phyloP scores from a whole-genome alignment of 1,140 invertebrate genomes.

The Nymphalis io region DNA sequence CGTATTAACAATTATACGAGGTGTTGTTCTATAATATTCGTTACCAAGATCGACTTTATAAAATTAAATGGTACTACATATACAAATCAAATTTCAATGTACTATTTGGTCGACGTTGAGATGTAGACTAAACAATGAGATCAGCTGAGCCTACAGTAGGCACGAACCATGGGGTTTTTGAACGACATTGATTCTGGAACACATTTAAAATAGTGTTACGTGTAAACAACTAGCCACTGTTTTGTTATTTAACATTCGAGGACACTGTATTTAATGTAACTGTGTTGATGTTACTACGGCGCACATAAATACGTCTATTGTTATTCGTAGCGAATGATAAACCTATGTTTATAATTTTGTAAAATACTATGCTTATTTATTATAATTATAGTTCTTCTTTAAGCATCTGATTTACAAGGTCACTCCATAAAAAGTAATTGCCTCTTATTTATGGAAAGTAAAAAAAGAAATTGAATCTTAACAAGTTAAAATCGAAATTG shows the following conservation, averaged over 20 bases:
- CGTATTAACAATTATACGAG: too few relatives aligned
- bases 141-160: conserved; percentile 62
- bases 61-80: not conserved
- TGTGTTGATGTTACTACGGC: conserved; percentile 3
- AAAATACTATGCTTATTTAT: too few relatives aligned
- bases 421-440: not conserved
- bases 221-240: conserved; percentile 33
- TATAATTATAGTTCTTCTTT: too few relatives aligned
- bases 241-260: conserved; percentile 19
- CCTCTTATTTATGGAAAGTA: not conserved
- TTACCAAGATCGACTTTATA: not conserved
- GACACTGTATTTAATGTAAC: conserved; percentile 19
- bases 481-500: not conserved
- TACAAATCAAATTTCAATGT: conserved; percentile 45
- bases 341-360: not conserved
- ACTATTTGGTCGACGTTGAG: conserved; percentile 54
- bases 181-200: conserved; percentile 55
- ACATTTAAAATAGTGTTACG: conserved; percentile 39
- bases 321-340: not conserved
- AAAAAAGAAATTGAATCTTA: not conserved
- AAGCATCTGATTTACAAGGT: too few relatives aligned
- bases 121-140: conserved; percentile 79
- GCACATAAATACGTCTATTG: not conserved
- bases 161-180: conserved; percentile 41
- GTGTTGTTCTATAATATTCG: too few relatives aligned